phyloP scores from a whole-genome alignment of 2,113 vertebrate species.

The Eubucco bourcierii region DNA sequence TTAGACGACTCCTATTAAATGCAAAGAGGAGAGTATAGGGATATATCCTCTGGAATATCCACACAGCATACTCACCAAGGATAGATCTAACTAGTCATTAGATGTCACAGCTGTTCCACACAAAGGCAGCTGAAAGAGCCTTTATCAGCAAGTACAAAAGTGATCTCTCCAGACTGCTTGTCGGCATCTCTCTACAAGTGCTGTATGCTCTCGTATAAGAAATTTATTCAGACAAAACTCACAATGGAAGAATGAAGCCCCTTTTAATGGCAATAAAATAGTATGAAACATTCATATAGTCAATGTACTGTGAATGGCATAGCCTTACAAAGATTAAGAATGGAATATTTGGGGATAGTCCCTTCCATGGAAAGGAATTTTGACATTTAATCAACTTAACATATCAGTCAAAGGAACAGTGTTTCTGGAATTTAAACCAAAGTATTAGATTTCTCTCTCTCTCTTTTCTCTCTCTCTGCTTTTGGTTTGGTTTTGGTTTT shows the following conservation, averaged over 20 bases:
- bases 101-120: conserved; percentile 67
- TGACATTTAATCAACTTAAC: conserved; percentile 45
- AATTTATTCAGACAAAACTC: conserved; percentile 66
- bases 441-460: neutral
- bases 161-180: conserved; percentile 52
- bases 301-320: conserved; percentile 21
- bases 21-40: conserved; percentile 61
- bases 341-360: conserved; percentile 13
- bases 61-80: conserved; percentile 65
- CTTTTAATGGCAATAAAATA: conserved; percentile 61
- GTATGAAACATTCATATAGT: conserved; percentile 55
- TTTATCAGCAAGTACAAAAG: conserved; percentile 71
- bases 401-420: neutral
- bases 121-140: conserved; percentile 74
- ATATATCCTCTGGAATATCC: conserved; percentile 69
- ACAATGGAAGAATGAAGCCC: conserved; percentile 58
- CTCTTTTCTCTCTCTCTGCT: no score
- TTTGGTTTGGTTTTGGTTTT: no score
- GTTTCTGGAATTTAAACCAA: conserved; percentile 16
- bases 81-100: conserved; percentile 61
- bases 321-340: conserved; percentile 48
- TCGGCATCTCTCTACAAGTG: conserved; percentile 48
- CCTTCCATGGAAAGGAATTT: neutral
- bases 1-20: conserved; percentile 57
- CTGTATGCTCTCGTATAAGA: conserved; percentile 57